phyloP scores from a whole-genome alignment of 1,140 invertebrate genomes.

The Amyelois transitella region DNA sequence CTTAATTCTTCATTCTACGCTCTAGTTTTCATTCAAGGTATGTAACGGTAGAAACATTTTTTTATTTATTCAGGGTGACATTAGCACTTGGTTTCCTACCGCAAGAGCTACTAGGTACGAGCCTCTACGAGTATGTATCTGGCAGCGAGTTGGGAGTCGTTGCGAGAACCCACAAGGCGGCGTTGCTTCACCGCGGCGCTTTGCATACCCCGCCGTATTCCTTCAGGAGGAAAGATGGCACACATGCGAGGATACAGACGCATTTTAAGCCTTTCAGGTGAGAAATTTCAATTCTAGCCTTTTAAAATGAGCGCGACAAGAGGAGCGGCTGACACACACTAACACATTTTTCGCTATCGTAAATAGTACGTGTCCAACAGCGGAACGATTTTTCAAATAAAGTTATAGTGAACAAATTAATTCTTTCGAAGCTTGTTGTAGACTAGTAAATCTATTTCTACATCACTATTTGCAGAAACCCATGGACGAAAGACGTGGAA shows the following conservation, averaged over 20 bases:
- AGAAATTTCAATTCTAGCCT: too few species aligned
- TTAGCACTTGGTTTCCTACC: slow-evolving; percentile 92
- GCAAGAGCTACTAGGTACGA: slow-evolving; percentile 93
- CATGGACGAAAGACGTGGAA: slow-evolving; percentile 94
- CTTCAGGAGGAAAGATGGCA: slow-evolving; percentile 86
- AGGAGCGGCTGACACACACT: too few species aligned
- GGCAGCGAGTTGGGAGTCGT: slow-evolving; percentile 87
- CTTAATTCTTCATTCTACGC: too few species aligned
- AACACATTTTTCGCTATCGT: too few species aligned
- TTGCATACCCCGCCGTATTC: slow-evolving; percentile 83
- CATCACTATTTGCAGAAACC: slow-evolving; percentile 81
- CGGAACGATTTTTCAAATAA: background rate
- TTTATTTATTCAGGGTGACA: slow-evolving; percentile 81
- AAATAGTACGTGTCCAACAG: too few species aligned
- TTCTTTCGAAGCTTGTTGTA: background rate
- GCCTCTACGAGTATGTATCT: slow-evolving; percentile 95
- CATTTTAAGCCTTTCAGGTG: slow-evolving; percentile 89
- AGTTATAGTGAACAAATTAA: background rate
- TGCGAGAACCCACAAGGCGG: slow-evolving; percentile 89
- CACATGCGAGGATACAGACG: slow-evolving; percentile 83
- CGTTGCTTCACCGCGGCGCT: slow-evolving; percentile 79
- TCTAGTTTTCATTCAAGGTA: background rate
- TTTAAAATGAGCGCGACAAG: too few species aligned
- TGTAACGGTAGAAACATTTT: too few species aligned
- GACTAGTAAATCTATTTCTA: background rate